Evolutionary conservation across 2,113 vertebrate species (phyloP).

Genomic region (Xerus inauris): DNA sequence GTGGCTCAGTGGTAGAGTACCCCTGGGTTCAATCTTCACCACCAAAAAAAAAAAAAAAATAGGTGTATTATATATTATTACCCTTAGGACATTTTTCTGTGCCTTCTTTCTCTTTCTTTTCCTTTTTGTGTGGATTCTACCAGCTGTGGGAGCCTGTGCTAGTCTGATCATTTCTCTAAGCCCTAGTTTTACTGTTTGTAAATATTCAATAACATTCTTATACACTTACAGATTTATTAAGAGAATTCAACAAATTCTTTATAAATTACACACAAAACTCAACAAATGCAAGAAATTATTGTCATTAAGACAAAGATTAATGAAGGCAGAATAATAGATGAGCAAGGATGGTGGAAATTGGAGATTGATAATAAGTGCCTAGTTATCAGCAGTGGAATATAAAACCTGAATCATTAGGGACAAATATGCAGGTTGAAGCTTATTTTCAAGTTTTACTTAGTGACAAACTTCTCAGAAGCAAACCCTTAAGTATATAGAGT

Average conservation of each 20-base stretch:
- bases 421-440: neutral
- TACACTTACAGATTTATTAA: neutral
- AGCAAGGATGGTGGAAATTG: neutral
- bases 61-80: neutral
- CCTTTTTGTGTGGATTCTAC: neutral
- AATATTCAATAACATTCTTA: neutral
- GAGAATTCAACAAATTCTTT: neutral
- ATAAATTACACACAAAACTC: slow-evolving; percentile 1
- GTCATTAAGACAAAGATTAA: neutral
- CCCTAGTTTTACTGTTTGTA: neutral
- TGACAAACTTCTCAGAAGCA: neutral
- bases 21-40: no score
- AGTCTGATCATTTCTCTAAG: neutral
- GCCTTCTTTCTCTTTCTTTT: neutral
- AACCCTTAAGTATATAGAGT: neutral
- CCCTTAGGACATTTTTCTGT: neutral
- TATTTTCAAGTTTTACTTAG: slow-evolving; percentile 46
- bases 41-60: no score
- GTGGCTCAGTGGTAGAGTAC: no score
- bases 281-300: neutral
- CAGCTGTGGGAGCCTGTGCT: neutral
- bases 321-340: neutral
- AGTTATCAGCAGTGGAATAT: neutral
- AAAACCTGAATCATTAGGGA: neutral
- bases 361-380: slow-evolving; percentile 13